Evolutionary conservation across 2,888 invertebrate species (phyloP).

Genomic region (Timema cristinae): DNA sequence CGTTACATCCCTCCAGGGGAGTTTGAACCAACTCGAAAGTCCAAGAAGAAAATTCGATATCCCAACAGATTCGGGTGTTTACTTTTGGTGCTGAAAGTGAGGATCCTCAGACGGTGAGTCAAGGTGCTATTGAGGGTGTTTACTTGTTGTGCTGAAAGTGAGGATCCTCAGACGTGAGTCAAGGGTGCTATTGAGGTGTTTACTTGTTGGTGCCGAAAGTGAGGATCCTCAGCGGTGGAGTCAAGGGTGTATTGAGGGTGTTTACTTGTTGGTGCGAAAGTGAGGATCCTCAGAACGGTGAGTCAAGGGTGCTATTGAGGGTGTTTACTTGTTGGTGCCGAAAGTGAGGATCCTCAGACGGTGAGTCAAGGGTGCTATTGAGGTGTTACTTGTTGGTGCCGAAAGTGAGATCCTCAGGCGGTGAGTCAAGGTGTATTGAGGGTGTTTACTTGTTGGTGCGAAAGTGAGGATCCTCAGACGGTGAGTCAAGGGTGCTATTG

Average conservation of each 20-base stretch:
- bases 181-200: slow-evolving; percentile 67
- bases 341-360: slow-evolving; percentile 69
- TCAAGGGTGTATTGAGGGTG: no score
- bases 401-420: slow-evolving; percentile 69
- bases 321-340: slow-evolving; percentile 80
- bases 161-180: no score
- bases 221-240: slow-evolving; percentile 73
- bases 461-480: slow-evolving; percentile 69
- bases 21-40: slow-evolving; percentile 55
- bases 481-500: slow-evolving; percentile 39
- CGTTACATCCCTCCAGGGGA: slow-evolving; percentile 84
- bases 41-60: slow-evolving; percentile 45
- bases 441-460: slow-evolving; percentile 83
- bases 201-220: slow-evolving; percentile 84
- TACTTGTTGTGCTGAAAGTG: no score
- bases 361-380: slow-evolving; percentile 39
- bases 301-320: no score
- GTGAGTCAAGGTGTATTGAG: slow-evolving; percentile 45
- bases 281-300: no score
- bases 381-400: slow-evolving; percentile 76
- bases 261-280: no score
- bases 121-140: no score
- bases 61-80: slow-evolving; percentile 62
- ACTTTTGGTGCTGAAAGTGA: slow-evolving; percentile 80
- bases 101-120: slow-evolving; percentile 61